A percentile compares a stretch with the other conserved stretches of the same genome.
Evolutionary conservation across 2,888 invertebrate genomes (phyloP).

Genomic region (Autographa gamma): DNA sequence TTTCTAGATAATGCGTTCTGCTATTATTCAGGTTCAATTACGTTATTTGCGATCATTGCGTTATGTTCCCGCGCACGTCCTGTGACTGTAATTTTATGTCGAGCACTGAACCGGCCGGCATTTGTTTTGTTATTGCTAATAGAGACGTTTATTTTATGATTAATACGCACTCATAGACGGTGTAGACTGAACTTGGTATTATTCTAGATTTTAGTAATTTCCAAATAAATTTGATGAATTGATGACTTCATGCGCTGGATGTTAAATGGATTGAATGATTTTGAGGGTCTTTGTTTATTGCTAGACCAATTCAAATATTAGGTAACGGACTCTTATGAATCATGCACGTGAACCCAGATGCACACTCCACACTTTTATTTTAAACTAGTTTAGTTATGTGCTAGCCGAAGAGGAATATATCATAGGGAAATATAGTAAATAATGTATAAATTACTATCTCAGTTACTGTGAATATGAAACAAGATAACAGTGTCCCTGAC

Average conservation of each 20-base stretch:
- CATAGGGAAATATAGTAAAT: neutral
- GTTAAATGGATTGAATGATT: neutral
- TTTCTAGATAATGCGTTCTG: slow-evolving; percentile 70
- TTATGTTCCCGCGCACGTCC: slow-evolving; percentile 66
- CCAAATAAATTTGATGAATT: neutral
- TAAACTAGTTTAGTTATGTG: neutral
- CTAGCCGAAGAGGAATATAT: neutral
- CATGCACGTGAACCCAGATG: no score
- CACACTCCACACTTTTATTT: no score
- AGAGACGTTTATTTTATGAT: neutral
- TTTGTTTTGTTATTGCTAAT: slow-evolving; percentile 61
- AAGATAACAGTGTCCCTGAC: slow-evolving; percentile 36
- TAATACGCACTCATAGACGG: slow-evolving; percentile 17
- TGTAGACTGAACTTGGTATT: neutral
- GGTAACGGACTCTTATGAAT: no score
- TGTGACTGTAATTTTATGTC: slow-evolving; percentile 63
- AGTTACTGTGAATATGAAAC: slow-evolving; percentile 9
- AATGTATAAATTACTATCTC: neutral
- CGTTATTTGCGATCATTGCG: slow-evolving; percentile 67
- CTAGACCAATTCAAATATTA: no score
- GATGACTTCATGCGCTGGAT: neutral
- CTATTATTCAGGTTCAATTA: slow-evolving; percentile 78
- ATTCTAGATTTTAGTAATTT: neutral
- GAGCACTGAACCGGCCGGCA: slow-evolving; percentile 63
- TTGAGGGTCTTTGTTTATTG: neutral